Evolutionary conservation across 2,113 vertebrate genomes (phyloP).

Genomic region (Erythrolamprus reginae): DNA sequence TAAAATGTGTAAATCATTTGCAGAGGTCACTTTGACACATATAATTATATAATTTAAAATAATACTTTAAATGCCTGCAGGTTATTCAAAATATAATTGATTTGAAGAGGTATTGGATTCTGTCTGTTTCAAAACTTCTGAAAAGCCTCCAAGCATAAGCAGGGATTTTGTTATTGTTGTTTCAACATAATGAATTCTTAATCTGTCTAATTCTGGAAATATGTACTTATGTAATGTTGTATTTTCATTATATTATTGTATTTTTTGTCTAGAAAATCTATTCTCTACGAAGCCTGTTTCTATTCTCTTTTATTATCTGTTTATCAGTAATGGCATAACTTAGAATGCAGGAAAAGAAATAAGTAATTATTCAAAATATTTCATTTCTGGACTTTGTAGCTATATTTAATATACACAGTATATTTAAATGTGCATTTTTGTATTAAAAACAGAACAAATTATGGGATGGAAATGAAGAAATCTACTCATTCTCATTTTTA

Average conservation of each 20-base stretch:
- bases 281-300: not conserved
- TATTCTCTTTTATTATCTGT: not conserved
- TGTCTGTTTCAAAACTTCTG: not conserved
- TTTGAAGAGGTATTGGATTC: not conserved
- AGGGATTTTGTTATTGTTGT: not conserved
- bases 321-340: not conserved
- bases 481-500: not conserved
- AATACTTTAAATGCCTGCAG: not conserved
- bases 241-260: not conserved
- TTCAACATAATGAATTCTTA: not conserved
- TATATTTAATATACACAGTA: not conserved
- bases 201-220: not conserved
- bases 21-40: slow-evolving; percentile 24
- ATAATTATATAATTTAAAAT: not conserved
- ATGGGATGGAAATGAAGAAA: not conserved
- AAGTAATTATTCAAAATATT: not conserved
- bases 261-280: not conserved
- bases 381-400: not conserved
- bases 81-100: not conserved
- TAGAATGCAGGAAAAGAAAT: not conserved
- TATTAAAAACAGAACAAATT: not conserved
- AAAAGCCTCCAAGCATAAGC: not conserved
- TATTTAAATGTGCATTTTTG: not conserved
- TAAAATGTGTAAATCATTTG: slow-evolving; percentile 13
- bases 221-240: not conserved